A percentile compares a stretch with the other conserved stretches of the same genome.
phyloP scores from a whole-genome alignment of 2,888 invertebrate genomes.

The Campoplex nolae region DNA sequence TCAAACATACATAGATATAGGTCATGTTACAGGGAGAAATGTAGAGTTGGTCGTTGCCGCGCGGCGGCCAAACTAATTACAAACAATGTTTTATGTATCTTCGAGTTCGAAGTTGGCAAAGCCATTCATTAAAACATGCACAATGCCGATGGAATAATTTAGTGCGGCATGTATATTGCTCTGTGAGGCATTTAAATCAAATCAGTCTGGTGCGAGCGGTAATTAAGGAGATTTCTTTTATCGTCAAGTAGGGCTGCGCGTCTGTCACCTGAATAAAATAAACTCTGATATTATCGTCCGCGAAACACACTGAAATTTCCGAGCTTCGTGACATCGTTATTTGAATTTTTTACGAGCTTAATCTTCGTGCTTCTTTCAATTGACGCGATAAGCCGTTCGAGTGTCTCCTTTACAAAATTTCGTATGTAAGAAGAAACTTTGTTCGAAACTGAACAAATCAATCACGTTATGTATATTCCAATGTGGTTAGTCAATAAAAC shows the following conservation, averaged over 20 bases:
- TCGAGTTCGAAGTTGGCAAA: slow-evolving; percentile 43
- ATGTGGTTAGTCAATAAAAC: not conserved
- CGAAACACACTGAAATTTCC: slow-evolving; percentile 30
- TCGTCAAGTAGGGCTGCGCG: not conserved
- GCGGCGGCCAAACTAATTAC: slow-evolving; percentile 49
- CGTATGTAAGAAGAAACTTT: not conserved
- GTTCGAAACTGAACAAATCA: too few species aligned
- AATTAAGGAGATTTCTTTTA: slow-evolving; percentile 34
- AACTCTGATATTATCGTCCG: slow-evolving; percentile 21
- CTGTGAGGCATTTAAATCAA: slow-evolving; percentile 46
- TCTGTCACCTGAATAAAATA: slow-evolving; percentile 48
- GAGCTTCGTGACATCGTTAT: not conserved
- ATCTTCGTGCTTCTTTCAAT: not conserved
- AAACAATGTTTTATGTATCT: slow-evolving; percentile 55
- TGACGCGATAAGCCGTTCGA: not conserved
- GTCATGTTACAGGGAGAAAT: not conserved
- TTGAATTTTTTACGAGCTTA: slow-evolving; percentile 30
- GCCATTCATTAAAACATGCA: slow-evolving; percentile 47
- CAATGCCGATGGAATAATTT: slow-evolving; percentile 55
- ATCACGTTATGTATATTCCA: not conserved
- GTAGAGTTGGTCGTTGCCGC: slow-evolving; percentile 6
- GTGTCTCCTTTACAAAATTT: not conserved
- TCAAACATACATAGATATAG: slow-evolving; percentile 1
- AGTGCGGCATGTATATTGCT: slow-evolving; percentile 36
- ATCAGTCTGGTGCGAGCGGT: slow-evolving; percentile 44